Evolutionary conservation across 1,140 invertebrate species (phyloP).

Genomic region (Caenorhabditis briggsae): DNA sequence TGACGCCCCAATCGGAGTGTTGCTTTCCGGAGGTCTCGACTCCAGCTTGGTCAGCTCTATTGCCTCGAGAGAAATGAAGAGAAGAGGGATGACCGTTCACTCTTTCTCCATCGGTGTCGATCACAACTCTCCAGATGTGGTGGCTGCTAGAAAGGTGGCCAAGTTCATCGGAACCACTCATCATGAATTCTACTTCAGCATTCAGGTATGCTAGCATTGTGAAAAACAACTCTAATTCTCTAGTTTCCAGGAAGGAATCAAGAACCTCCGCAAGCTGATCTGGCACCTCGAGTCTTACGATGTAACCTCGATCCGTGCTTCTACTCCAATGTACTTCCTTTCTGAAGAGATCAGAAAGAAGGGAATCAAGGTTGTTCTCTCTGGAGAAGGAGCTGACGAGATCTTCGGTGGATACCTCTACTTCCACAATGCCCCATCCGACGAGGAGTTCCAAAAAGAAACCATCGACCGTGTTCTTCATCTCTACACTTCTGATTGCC

Average conservation of each 20-base stretch:
- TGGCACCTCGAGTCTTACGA: constrained; percentile 78
- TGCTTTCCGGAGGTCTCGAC: constrained; percentile 76
- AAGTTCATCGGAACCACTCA: constrained; percentile 75
- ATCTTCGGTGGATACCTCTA: constrained; percentile 78
- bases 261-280: constrained; percentile 71
- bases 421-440: constrained; percentile 77
- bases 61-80: constrained; percentile 71
- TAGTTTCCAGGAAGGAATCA: constrained; percentile 72
- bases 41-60: constrained; percentile 77
- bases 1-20: constrained; percentile 76
- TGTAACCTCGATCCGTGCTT: constrained; percentile 75
- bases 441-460: constrained; percentile 77
- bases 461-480: constrained; percentile 74
- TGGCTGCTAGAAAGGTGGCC: constrained; percentile 75
- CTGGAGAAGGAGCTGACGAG: constrained; percentile 77
- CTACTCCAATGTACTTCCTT: constrained; percentile 77
- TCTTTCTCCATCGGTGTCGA: constrained; percentile 77
- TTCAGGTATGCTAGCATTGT: constrained; percentile 63
- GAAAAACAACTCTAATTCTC: not conserved
- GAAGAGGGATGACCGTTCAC: constrained; percentile 67
- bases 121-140: constrained; percentile 73
- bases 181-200: constrained; percentile 75
- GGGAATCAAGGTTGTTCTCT: constrained; percentile 77
- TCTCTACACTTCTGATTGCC: constrained; percentile 75
- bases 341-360: constrained; percentile 72